These are phyloP conservation scores for Diploscapter pachys DNA, from an alignment of 1,140 invertebrate genomes.

Conservation along the genomic window DNA sequence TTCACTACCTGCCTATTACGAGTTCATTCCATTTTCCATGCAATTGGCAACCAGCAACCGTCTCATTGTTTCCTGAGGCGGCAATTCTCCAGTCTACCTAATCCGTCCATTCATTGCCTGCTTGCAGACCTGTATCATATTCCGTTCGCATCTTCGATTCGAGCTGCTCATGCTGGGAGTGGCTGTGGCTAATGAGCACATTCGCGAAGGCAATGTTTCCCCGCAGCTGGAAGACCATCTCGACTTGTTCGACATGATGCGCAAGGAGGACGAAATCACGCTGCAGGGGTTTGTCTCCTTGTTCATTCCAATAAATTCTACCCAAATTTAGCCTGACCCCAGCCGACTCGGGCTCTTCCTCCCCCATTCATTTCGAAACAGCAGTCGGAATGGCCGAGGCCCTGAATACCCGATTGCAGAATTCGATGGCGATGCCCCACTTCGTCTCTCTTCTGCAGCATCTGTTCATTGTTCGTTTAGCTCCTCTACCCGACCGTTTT, in stretches of 20 bases:
- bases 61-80: slow-evolving; percentile 14
- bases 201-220: slow-evolving; percentile 39
- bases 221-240: slow-evolving; percentile 64
- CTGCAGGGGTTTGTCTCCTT: background rate
- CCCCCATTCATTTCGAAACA: slow-evolving; percentile 88
- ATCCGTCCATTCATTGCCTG: background rate
- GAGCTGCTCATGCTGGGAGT: slow-evolving; percentile 95
- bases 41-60: no score
- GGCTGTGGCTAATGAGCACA: slow-evolving; percentile 74
- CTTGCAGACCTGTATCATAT: slow-evolving; percentile 80
- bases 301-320: no score
- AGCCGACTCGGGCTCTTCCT: slow-evolving; percentile 45
- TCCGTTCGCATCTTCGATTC: slow-evolving; percentile 87
- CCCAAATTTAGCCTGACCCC: slow-evolving; percentile 11
- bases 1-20: background rate
- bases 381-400: slow-evolving; percentile 89
- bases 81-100: slow-evolving; percentile 11
- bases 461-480: slow-evolving; percentile 70
- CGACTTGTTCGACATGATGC: slow-evolving; percentile 97
- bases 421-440: slow-evolving; percentile 87
- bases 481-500: background rate
- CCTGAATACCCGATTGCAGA: slow-evolving; percentile 80
- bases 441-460: slow-evolving; percentile 86
- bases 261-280: slow-evolving; percentile 87
- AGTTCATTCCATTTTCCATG: background rate